These are phyloP conservation scores for Scaptomyza tumidula DNA, from an alignment of 2,888 invertebrate species.

Conservation along the genomic window DNA sequence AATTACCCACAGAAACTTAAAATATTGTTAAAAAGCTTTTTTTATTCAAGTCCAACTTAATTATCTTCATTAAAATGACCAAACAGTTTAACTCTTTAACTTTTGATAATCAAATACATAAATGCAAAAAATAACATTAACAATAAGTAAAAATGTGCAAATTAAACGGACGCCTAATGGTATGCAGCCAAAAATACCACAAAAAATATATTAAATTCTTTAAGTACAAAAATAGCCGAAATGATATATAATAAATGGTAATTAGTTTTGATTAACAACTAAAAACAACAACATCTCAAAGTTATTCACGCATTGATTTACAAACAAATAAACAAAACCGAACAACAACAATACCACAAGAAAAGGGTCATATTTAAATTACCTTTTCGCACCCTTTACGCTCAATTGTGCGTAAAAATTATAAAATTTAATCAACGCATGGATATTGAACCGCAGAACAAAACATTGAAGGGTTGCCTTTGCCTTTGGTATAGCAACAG, in stretches of 20 bases:
- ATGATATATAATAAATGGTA: neutral
- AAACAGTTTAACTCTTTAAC: neutral
- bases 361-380: slow-evolving; percentile 23
- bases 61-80: neutral
- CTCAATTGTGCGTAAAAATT: slow-evolving; percentile 68
- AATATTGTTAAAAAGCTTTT: neutral
- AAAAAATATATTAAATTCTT: neutral
- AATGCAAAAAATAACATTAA: neutral
- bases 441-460: slow-evolving; percentile 33
- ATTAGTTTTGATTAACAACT: slow-evolving; percentile 22
- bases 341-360: neutral
- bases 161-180: slow-evolving; percentile 2
- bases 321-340: neutral
- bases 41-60: neutral
- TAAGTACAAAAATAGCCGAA: neutral
- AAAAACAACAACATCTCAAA: slow-evolving; percentile 17
- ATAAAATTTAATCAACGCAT: slow-evolving; percentile 67
- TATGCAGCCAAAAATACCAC: slow-evolving; percentile 1
- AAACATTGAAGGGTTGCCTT: slow-evolving; percentile 24
- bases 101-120: neutral
- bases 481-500: slow-evolving; percentile 43
- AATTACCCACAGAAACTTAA: neutral
- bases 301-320: slow-evolving; percentile 12
- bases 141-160: neutral
- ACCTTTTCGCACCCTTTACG: slow-evolving; percentile 7